phyloP scores from a whole-genome alignment of 2,113 vertebrate genomes.

The Falcunculus frontatus region DNA sequence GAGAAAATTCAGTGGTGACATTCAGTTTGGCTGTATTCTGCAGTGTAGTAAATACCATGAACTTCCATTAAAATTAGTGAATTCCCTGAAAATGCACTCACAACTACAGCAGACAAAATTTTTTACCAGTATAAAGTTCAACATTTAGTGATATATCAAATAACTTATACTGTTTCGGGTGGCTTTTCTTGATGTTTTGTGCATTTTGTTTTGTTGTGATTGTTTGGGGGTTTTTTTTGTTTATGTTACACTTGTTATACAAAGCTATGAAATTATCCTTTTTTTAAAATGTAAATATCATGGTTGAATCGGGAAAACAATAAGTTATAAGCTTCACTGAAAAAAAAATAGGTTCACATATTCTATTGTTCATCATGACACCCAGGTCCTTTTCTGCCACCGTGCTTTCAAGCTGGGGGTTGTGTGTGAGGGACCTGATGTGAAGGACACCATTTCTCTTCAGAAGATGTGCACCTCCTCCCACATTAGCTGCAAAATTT shows the following conservation, averaged over 20 bases:
- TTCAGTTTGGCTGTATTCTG: background rate
- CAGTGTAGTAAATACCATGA: background rate
- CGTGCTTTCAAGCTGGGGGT: background rate
- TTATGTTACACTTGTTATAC: background rate
- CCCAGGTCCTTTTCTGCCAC: background rate
- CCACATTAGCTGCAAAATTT: background rate
- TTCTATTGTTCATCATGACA: background rate
- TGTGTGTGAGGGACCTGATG: background rate
- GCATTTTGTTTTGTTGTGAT: background rate
- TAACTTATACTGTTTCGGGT: accelerated
- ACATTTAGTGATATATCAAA: background rate
- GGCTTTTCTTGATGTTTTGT: background rate
- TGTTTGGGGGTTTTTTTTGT: background rate
- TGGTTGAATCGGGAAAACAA: background rate
- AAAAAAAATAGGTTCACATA: background rate
- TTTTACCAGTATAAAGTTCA: accelerated
- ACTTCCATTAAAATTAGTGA: background rate
- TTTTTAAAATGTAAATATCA: background rate
- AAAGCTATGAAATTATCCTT: background rate
- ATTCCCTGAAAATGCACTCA: background rate
- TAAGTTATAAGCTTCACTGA: background rate
- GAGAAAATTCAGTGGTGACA: background rate
- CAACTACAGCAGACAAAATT: background rate
- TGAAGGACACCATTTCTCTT: background rate
- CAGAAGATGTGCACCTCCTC: background rate